These are phyloP conservation scores for Apocheima hispidaria DNA, from an alignment of 2,888 invertebrate genomes.

Conservation along the genomic window DNA sequence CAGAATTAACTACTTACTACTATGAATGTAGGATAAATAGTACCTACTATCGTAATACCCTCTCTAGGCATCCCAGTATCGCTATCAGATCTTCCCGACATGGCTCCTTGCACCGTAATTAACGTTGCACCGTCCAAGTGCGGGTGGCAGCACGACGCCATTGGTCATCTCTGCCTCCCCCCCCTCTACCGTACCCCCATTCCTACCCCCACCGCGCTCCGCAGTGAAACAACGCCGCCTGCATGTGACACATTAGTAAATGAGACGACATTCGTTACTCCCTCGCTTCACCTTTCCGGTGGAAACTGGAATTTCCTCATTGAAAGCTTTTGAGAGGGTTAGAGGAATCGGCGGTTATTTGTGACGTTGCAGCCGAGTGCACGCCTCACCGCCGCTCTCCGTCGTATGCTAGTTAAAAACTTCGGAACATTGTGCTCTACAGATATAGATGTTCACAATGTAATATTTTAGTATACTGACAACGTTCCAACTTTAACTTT, in stretches of 20 bases:
- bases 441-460: not conserved
- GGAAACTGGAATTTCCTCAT: constrained; percentile 68
- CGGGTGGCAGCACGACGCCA: constrained; percentile 64
- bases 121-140: constrained; percentile 70
- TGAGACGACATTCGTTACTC: constrained; percentile 86
- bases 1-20: not conserved
- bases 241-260: constrained; percentile 87
- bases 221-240: constrained; percentile 81
- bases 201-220: constrained; percentile 47
- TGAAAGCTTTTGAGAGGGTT: constrained; percentile 57
- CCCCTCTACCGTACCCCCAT: constrained; percentile 41
- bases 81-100: constrained; percentile 39
- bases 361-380: constrained; percentile 42
- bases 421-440: constrained; percentile 15
- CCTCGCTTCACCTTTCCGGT: constrained; percentile 51
- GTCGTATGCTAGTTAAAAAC: constrained; percentile 40
- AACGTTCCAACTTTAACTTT: not conserved
- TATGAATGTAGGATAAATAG: not conserved
- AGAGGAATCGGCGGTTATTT: constrained; percentile 43
- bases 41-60: not conserved
- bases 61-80: constrained; percentile 5
- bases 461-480: not conserved
- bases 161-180: constrained; percentile 70
- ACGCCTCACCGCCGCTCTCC: constrained; percentile 24
- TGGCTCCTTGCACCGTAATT: constrained; percentile 67